These are phyloP conservation scores for Hybognathus amarus DNA, from an alignment of 2,797 vertebrate species.

Conservation along the genomic window DNA sequence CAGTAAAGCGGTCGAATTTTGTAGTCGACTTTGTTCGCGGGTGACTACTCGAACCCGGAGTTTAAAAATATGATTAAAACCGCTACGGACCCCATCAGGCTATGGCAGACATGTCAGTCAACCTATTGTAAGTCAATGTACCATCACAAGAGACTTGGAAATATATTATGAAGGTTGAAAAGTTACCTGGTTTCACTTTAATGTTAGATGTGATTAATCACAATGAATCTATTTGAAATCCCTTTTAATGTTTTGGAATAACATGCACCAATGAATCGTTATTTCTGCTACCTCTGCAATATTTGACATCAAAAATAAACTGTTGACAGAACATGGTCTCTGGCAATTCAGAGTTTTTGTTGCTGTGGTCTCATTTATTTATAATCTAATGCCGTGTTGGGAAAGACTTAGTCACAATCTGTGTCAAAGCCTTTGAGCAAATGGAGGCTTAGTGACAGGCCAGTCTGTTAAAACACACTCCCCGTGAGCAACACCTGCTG, in stretches of 20 bases:
- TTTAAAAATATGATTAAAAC: too few relatives aligned
- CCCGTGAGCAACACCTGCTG: conserved; percentile 24
- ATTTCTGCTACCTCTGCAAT: background rate
- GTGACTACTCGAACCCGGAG: too few relatives aligned
- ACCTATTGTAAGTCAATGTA: too few relatives aligned
- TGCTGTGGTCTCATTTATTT: conserved; percentile 1
- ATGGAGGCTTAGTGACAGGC: conserved; percentile 21
- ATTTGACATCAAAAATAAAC: background rate
- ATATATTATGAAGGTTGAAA: too few relatives aligned
- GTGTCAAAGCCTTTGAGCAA: conserved; percentile 27
- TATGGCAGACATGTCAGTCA: too few relatives aligned
- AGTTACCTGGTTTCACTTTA: too few relatives aligned
- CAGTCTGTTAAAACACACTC: conserved; percentile 33
- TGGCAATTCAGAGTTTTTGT: background rate
- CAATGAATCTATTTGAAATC: too few relatives aligned
- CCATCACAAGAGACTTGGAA: too few relatives aligned
- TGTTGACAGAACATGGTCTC: conserved; percentile 8
- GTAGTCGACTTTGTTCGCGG: too few relatives aligned
- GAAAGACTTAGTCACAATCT: conserved; percentile 17
- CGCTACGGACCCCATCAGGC: too few relatives aligned
- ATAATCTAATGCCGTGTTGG: background rate
- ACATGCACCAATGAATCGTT: background rate
- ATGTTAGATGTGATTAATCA: too few relatives aligned
- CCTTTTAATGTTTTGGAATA: background rate
- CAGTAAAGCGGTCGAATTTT: too few relatives aligned